Conservation (phyloP, 2,113 vertebrate genomes). For the Argyrosomus japonicus region DNA sequence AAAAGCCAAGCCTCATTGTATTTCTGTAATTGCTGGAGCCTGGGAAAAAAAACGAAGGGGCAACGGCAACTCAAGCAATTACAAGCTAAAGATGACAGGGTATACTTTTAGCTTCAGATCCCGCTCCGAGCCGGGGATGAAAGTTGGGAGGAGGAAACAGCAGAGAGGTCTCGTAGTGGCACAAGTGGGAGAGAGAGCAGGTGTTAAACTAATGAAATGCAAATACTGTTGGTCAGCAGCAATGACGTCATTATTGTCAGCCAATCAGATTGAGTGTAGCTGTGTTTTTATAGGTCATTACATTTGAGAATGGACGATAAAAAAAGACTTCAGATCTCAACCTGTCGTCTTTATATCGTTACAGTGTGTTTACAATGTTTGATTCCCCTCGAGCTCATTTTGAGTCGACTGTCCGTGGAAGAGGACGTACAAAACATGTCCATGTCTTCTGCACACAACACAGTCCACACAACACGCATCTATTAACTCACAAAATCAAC, state of each 20-base stretch:
- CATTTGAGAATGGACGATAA: too few relatives aligned
- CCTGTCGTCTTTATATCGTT: too few relatives aligned
- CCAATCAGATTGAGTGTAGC: constrained; percentile 2
- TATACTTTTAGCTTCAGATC: constrained; percentile 89
- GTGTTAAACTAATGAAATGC: constrained; percentile 42
- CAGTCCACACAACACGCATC: too few relatives aligned
- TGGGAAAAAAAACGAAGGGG: constrained; percentile 92
- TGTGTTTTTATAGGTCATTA: too few relatives aligned
- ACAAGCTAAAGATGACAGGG: constrained; percentile 92
- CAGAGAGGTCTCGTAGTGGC: constrained; percentile 10
- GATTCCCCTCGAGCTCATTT: too few relatives aligned
- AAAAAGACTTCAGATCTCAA: too few relatives aligned
- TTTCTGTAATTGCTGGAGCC: constrained; percentile 95
- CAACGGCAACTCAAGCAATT: constrained; percentile 93
- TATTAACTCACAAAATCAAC: too few relatives aligned
- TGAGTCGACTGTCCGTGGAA: too few relatives aligned
- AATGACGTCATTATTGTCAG: constrained; percentile 9
- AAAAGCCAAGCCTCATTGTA: constrained; percentile 95
- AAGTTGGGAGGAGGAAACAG: constrained; percentile 40
- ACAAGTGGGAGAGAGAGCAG: constrained; percentile 35
- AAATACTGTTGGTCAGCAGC: constrained; percentile 34
- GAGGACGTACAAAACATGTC: too few relatives aligned
- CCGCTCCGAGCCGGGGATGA: constrained; percentile 78
- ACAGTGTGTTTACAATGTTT: too few relatives aligned
- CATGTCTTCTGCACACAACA: too few relatives aligned